These are phyloP conservation scores for Diarsia dahlii DNA, from an alignment of 2,888 invertebrate genomes.

Conservation along the genomic window DNA sequence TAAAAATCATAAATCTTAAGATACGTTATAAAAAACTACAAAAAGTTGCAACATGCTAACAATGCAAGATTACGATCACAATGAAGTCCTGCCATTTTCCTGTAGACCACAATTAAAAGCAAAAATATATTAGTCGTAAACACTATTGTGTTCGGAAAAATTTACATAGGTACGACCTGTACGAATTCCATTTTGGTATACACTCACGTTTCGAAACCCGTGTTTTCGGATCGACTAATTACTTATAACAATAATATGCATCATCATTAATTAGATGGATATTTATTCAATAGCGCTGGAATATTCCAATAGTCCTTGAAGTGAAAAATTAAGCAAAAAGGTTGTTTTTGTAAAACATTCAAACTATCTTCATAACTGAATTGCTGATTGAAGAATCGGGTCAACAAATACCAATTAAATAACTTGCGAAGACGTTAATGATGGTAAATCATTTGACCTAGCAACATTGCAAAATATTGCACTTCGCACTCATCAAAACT, in stretches of 20 bases:
- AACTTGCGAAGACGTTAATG: neutral
- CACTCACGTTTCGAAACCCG: slow-evolving; percentile 1
- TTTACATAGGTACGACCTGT: slow-evolving; percentile 3
- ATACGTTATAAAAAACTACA: slow-evolving; percentile 13
- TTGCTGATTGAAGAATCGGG: slow-evolving; percentile 18
- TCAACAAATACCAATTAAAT: slow-evolving; percentile 1
- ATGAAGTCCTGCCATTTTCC: neutral
- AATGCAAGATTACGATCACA: slow-evolving; percentile 5
- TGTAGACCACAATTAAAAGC: slow-evolving; percentile 1
- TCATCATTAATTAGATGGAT: slow-evolving; percentile 21
- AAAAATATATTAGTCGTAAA: neutral
- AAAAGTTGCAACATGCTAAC: slow-evolving; percentile 14
- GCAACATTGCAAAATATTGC: slow-evolving; percentile 42
- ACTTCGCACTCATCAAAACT: slow-evolving; percentile 52
- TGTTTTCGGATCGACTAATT: slow-evolving; percentile 30
- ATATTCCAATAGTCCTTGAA: neutral
- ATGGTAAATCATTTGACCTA: slow-evolving; percentile 19
- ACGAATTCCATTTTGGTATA: neutral
- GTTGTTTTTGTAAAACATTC: slow-evolving; percentile 20
- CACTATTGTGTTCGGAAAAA: slow-evolving; percentile 7
- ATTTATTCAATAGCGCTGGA: neutral
- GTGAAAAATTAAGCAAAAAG: slow-evolving; percentile 33
- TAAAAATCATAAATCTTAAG: neutral
- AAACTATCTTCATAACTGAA: slow-evolving; percentile 9
- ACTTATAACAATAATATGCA: neutral